A percentile compares a stretch with the other conserved stretches of the same genome.
Conservation (phyloP, 2,888 invertebrate species). For the Amblyteles armatorius region DNA sequence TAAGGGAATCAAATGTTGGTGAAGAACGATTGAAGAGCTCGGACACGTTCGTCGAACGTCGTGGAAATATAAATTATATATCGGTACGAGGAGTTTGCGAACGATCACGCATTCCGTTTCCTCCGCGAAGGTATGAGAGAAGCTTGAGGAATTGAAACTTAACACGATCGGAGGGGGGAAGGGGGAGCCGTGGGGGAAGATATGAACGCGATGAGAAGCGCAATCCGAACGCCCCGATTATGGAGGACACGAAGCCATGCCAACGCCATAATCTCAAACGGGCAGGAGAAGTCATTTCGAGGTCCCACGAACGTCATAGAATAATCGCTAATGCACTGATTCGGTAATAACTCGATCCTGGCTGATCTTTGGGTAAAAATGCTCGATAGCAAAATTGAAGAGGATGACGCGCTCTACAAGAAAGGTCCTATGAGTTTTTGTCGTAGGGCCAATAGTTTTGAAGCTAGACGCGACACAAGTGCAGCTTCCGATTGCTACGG, state of each 20-base stretch:
- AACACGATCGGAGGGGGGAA: constrained; percentile 1
- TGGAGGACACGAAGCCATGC: constrained; percentile 36
- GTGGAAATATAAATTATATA: constrained; percentile 78
- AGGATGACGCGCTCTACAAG: background rate
- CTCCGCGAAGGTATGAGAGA: constrained; percentile 35
- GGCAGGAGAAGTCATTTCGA: constrained; percentile 7
- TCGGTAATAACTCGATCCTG: background rate
- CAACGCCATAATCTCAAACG: constrained; percentile 40
- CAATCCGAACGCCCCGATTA: constrained; percentile 35
- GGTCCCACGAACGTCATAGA: constrained; percentile 25
- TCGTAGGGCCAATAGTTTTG: background rate
- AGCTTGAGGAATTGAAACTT: constrained; percentile 33
- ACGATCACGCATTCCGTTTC: constrained; percentile 59
- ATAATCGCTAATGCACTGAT: constrained; percentile 1
- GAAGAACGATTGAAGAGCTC: constrained; percentile 77
- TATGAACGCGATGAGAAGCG: constrained; percentile 35
- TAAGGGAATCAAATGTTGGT: constrained; percentile 72
- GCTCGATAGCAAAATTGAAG: background rate
- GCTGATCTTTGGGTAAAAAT: background rate
- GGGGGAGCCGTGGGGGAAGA: constrained; percentile 5
- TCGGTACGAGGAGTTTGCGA: constrained; percentile 48
- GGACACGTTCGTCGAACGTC: constrained; percentile 82
- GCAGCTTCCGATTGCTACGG: background rate
- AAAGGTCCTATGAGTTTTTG: background rate
- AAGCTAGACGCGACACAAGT: background rate